Conservation (phyloP, 1,140 invertebrate species). For the Schlechtendalia chinensis region DNA sequence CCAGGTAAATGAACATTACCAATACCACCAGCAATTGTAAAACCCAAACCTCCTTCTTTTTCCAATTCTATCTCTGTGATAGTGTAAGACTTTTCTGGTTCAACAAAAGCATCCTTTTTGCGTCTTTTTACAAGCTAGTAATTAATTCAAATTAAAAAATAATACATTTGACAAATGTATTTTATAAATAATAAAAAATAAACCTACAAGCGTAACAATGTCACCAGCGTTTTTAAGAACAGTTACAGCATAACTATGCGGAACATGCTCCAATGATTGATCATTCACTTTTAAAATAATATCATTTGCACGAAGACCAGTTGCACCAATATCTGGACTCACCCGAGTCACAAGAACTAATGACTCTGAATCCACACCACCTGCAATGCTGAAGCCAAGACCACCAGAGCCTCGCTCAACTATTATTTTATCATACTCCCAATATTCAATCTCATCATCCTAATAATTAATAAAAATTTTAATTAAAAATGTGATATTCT, state of each 20-base stretch:
- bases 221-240: constrained; percentile 94
- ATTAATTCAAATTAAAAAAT: background rate
- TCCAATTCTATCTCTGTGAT: constrained; percentile 77
- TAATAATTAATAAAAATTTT: constrained; percentile 1
- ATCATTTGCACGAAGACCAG: constrained; percentile 82
- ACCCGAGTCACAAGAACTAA: constrained; percentile 98
- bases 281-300: constrained; percentile 90
- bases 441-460: constrained; percentile 55
- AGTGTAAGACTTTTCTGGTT: constrained; percentile 40
- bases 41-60: constrained; percentile 91
- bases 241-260: constrained; percentile 90
- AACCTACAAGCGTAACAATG: constrained; percentile 73
- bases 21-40: constrained; percentile 95
- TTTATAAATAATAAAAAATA: background rate
- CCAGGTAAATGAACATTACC: constrained; percentile 96
- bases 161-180: background rate
- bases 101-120: constrained; percentile 36
- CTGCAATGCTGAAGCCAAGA: constrained; percentile 96
- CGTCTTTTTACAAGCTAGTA: constrained; percentile 35
- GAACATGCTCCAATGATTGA: constrained; percentile 83
- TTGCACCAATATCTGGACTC: constrained; percentile 93
- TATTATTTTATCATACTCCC: constrained; percentile 83
- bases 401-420: constrained; percentile 81
- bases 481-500: too few species aligned
- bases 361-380: constrained; percentile 73